Conservation (phyloP, 2,797 vertebrate genomes). For the Lepus oiostolus region DNA sequence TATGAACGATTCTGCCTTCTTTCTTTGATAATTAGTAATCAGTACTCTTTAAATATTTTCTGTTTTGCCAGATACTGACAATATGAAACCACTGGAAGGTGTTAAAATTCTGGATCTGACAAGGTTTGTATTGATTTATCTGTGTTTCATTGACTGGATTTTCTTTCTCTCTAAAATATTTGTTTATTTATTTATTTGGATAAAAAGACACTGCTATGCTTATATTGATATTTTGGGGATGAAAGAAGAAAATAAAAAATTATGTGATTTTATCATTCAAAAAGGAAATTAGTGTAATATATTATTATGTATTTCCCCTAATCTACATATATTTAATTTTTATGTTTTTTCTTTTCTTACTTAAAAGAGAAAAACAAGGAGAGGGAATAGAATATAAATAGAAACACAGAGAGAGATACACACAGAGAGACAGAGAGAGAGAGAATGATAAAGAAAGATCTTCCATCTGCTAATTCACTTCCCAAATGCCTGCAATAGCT, state of each 20-base stretch:
- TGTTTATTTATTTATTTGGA: slow-evolving; percentile 22
- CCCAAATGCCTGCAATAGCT: too few species aligned
- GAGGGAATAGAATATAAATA: too few species aligned
- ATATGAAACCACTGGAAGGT: slow-evolving; percentile 92
- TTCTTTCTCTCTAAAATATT: slow-evolving; percentile 4
- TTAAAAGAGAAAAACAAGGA: too few species aligned
- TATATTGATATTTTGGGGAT: slow-evolving; percentile 47
- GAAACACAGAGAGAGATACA: too few species aligned
- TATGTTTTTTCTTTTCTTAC: too few species aligned
- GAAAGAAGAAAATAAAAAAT: slow-evolving; percentile 19
- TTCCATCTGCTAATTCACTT: too few species aligned
- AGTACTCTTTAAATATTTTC: slow-evolving; percentile 68
- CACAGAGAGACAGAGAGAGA: too few species aligned
- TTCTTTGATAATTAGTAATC: slow-evolving; percentile 38
- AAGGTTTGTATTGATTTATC: slow-evolving; percentile 89
- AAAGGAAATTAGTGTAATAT: neutral
- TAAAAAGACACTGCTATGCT: neutral
- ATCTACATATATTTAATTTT: too few species aligned
- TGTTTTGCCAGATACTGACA: slow-evolving; percentile 85
- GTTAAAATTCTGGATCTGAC: slow-evolving; percentile 95
- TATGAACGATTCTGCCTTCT: neutral
- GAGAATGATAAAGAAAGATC: too few species aligned
- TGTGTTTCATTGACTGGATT: slow-evolving; percentile 34
- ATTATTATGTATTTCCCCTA: slow-evolving; percentile 19
- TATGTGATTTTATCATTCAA: slow-evolving; percentile 29